A percentile compares a stretch with the other conserved stretches of the same genome.
Evolutionary conservation across 2,888 invertebrate genomes (phyloP).

Genomic region (Epistrophe grossulariae): DNA sequence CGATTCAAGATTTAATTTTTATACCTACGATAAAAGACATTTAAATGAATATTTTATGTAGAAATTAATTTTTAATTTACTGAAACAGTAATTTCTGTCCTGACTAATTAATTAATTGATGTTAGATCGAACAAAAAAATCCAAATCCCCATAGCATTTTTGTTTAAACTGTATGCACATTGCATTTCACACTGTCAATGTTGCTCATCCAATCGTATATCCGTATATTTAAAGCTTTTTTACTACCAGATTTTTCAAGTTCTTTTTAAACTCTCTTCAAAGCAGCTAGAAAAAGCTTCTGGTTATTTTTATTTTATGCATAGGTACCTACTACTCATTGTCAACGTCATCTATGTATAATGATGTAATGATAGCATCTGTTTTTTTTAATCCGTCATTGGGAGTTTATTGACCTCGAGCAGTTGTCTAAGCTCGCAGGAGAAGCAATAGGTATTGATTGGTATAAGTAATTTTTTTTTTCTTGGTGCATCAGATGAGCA

Average conservation of each 20-base stretch:
- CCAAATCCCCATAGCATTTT: background rate
- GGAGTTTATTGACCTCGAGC: too few relatives aligned
- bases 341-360: too few relatives aligned
- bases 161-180: background rate
- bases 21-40: too few relatives aligned
- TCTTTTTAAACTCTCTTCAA: background rate
- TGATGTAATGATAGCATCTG: too few relatives aligned
- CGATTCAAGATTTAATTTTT: too few relatives aligned
- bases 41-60: too few relatives aligned
- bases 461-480: background rate
- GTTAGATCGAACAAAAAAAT: background rate
- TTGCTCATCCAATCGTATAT: background rate
- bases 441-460: background rate
- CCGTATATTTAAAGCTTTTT: background rate
- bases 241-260: background rate
- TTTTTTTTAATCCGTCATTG: too few relatives aligned
- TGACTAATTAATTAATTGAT: background rate
- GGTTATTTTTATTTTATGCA: background rate
- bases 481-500: background rate
- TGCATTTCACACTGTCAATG: background rate
- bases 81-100: background rate
- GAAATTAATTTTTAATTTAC: too few relatives aligned
- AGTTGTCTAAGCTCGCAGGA: background rate
- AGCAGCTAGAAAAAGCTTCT: constrained; percentile 1
- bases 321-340: background rate